A percentile compares a stretch with the other conserved stretches of the same genome.
Evolutionary conservation across 2,113 vertebrate species (phyloP).

Genomic region (Rhynchomys soricoides): DNA sequence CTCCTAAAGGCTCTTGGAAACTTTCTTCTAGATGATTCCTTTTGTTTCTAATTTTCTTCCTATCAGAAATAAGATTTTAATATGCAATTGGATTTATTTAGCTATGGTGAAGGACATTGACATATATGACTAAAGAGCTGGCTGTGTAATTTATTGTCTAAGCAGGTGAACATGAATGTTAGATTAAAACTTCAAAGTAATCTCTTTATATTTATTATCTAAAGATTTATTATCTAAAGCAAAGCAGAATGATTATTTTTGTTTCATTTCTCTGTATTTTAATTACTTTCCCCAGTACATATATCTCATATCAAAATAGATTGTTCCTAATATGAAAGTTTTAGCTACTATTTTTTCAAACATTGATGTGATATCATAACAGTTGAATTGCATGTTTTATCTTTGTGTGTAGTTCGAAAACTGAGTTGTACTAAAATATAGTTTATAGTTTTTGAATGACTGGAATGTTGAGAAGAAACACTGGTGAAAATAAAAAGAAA

Average conservation of each 20-base stretch:
- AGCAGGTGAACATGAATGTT: neutral
- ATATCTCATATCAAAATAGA: neutral
- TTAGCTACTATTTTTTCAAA: neutral
- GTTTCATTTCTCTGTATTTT: neutral
- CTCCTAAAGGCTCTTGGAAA: neutral
- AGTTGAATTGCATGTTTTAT: neutral
- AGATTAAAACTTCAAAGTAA: neutral
- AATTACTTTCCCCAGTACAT: neutral
- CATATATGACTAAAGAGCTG: neutral
- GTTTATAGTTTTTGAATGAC: neutral
- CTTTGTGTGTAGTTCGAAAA: neutral
- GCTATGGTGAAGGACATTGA: neutral
- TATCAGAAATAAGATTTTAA: neutral
- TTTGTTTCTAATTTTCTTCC: neutral
- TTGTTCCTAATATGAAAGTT: neutral
- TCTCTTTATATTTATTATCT: neutral
- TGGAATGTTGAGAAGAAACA: neutral
- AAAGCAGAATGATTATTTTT: neutral
- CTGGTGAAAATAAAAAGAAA: neutral
- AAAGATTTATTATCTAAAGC: neutral
- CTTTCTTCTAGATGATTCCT: neutral
- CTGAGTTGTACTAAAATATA: neutral
- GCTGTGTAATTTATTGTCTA: neutral
- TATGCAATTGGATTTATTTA: neutral
- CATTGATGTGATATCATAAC: neutral